phyloP scores from a whole-genome alignment of 2,797 vertebrate species.

The Cetoscarus ocellatus region DNA sequence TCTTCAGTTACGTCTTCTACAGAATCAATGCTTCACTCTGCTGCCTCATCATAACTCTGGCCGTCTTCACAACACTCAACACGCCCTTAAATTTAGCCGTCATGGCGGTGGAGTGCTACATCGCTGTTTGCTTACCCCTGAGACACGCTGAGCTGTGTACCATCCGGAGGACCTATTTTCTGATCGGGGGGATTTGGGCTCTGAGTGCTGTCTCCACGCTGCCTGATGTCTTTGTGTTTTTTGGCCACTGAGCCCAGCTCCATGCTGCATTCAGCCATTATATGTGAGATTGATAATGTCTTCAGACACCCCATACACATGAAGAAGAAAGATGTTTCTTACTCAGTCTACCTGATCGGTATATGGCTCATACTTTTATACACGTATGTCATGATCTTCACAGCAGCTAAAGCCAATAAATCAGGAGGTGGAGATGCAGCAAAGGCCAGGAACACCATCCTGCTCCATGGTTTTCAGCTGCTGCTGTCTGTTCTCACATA shows the following conservation, averaged over 20 bases:
- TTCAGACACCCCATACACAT: slow-evolving; percentile 38
- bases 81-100: slow-evolving; percentile 76
- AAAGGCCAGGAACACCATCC: slow-evolving; percentile 70
- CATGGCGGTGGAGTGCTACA: slow-evolving; percentile 79
- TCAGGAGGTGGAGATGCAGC: slow-evolving; percentile 19
- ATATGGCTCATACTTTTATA: slow-evolving; percentile 75
- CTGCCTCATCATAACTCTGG: slow-evolving; percentile 47
- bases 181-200: slow-evolving; percentile 73
- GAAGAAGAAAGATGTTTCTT: slow-evolving; percentile 37
- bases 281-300: slow-evolving; percentile 47
- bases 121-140: slow-evolving; percentile 76
- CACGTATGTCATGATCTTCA: slow-evolving; percentile 71
- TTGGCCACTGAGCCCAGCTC: slow-evolving; percentile 39
- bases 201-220: slow-evolving; percentile 49
- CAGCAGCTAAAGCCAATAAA: slow-evolving; percentile 53
- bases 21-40: slow-evolving; percentile 67
- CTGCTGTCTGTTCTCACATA: slow-evolving; percentile 65
- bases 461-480: slow-evolving; percentile 72
- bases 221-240: slow-evolving; percentile 59
- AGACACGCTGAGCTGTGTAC: slow-evolving; percentile 69
- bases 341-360: slow-evolving; percentile 49
- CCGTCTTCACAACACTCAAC: slow-evolving; percentile 61
- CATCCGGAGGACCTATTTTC: slow-evolving; percentile 54
- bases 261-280: slow-evolving; percentile 20
- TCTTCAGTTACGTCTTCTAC: slow-evolving; percentile 59